A percentile compares a stretch with the other conserved stretches of the same genome.
Conservation (phyloP, 2,113 vertebrate genomes). For the Heterochromis multidens region DNA sequence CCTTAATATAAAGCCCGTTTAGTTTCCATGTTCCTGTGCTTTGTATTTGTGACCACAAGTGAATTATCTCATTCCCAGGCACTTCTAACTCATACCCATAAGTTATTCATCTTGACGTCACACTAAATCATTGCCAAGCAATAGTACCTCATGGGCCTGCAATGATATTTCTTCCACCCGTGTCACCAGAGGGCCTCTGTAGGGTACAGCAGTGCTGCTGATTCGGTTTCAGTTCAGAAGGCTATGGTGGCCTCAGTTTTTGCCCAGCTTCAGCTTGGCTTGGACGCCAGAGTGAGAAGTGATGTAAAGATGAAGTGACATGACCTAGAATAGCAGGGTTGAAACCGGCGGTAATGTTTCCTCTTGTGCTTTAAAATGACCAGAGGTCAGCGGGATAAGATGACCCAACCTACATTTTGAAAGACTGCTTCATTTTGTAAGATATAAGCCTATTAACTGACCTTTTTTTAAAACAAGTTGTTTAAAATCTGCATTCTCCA, state of each 20-base stretch:
- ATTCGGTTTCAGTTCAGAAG: not conserved
- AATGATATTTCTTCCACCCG: not conserved
- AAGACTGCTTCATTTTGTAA: not conserved
- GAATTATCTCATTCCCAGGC: not conserved
- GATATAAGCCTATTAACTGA: not conserved
- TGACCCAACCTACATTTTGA: not conserved
- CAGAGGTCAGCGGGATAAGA: not conserved
- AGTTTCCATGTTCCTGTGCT: not conserved
- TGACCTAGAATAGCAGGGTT: constrained; percentile 20
- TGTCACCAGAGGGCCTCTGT: not conserved
- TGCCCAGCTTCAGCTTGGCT: not conserved
- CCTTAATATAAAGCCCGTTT: not conserved
- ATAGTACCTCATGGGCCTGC: not conserved
- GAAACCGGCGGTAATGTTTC: not conserved
- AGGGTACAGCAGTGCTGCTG: not conserved
- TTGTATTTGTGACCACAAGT: not conserved
- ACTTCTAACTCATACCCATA: not conserved
- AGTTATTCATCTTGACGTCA: not conserved
- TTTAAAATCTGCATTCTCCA: not conserved
- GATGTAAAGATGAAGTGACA: constrained; percentile 39
- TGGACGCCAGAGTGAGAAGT: constrained; percentile 1
- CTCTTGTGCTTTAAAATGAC: not conserved
- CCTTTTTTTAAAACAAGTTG: not conserved
- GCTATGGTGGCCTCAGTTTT: not conserved
- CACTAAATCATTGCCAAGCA: not conserved